These are phyloP conservation scores for Cacoxenus indagator DNA, from an alignment of 2,888 invertebrate species.

Conservation along the genomic window DNA sequence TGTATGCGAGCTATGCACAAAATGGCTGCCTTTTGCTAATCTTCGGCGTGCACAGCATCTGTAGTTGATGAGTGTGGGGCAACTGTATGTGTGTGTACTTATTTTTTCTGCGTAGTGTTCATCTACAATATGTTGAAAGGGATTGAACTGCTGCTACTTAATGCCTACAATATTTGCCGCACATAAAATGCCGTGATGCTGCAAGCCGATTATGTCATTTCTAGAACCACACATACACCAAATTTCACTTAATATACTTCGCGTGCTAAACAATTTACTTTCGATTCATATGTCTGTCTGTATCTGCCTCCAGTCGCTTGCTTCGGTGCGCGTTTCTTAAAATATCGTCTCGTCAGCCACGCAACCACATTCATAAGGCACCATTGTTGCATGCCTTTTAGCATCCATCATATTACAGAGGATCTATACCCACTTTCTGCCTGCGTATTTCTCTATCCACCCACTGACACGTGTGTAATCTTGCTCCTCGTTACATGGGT, in stretches of 20 bases:
- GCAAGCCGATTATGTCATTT: conserved; percentile 6
- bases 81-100: background rate
- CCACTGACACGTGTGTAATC: background rate
- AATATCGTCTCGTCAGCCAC: background rate
- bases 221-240: background rate
- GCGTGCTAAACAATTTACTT: conserved; percentile 2
- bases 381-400: background rate
- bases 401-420: conserved; percentile 5
- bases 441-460: background rate
- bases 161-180: background rate
- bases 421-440: too few species aligned
- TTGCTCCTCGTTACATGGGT: background rate
- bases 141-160: background rate
- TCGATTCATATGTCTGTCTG: conserved; percentile 2
- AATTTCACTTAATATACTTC: background rate
- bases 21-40: background rate
- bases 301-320: background rate
- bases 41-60: background rate
- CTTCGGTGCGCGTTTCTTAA: background rate
- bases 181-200: background rate
- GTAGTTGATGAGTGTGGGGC: background rate
- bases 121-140: too few species aligned
- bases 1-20: background rate
- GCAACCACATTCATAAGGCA: background rate
- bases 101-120: background rate